Evolutionary conservation across 2,797 vertebrate genomes (phyloP), one percentile per base, ranked within the genome.

Genomic region (Chelmon rostratus): DNA sequence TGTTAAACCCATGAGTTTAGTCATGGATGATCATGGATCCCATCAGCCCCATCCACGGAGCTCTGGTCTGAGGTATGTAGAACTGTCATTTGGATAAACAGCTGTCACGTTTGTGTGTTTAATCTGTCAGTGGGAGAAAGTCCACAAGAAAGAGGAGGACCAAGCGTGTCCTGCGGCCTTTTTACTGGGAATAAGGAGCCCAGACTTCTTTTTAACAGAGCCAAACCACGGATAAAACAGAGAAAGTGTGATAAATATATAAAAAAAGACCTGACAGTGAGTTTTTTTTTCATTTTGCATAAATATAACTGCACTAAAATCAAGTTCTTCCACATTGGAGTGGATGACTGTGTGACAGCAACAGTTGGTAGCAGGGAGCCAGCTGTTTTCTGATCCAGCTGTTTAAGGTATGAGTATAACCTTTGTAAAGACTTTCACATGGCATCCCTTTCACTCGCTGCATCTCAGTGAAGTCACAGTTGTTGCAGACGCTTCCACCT

Each of bases 1-100:
- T 74, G 81, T 89, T 69, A 92, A 90, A 82, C 86, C 88, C 25
- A 65, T 92, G 87, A 91, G 85, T 85, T 86, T 92, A 77, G 94
- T 91, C 81, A 95, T 95, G 95, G 95, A 95, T 84, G 92, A 94
- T 71, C 89, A 81, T 52, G 91, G 89, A 92, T 88, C 90, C 59
- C 93, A 31, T 31, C 28, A 91, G 76, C 83, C 88, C 16, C 90
- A 87, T 92, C 85, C 88, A 72, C 82, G 89, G 77, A 90, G 85
- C 77, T 84, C 93, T 50, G 84, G 66, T 78, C 73, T 86, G 91
- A 94, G 96, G 96, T 96, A 95, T 72, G 91, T 85, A 18, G 42
- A 49, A 52, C 68, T 78, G 66, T 80, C 76, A 79, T 78, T 63
- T 69, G 62, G 50, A 65, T 73, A 57, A 40, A 19, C 68, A 74